Conservation (phyloP, 2,113 vertebrate genomes). For the Ciconia maguari region DNA sequence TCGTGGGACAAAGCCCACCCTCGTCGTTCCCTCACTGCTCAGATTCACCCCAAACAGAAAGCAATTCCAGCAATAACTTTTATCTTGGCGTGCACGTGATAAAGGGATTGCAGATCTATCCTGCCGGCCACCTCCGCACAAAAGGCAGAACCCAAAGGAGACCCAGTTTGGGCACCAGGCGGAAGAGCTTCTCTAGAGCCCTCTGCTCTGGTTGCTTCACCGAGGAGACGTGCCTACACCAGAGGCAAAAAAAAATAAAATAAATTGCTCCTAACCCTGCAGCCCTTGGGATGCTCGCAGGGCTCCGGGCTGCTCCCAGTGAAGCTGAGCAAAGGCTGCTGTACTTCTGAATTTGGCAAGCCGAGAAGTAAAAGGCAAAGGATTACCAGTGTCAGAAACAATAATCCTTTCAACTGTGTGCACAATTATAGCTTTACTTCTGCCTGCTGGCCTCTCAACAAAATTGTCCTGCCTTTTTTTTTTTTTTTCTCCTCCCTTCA, state of each 20-base stretch:
- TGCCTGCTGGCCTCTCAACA: constrained; percentile 8
- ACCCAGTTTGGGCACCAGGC: not conserved
- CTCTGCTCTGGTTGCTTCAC: not conserved
- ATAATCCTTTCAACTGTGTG: not conserved
- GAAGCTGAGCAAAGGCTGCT: not conserved
- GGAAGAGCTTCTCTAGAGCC: not conserved
- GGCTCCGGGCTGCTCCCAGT: not conserved
- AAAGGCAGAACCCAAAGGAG: not conserved
- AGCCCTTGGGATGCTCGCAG: not conserved
- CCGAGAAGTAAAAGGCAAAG: not conserved
- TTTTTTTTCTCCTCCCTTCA: not conserved
- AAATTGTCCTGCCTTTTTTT: not conserved
- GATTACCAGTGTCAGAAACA: constrained; percentile 33
- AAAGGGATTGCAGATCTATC: not conserved
- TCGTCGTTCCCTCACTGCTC: not conserved
- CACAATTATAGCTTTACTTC: constrained; percentile 7
- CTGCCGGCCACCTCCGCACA: not conserved
- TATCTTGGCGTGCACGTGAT: fast-evolving
- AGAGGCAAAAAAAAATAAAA: not conserved
- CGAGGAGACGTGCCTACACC: not conserved
- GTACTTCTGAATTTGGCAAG: not conserved
- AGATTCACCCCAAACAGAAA: not conserved
- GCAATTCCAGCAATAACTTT: not conserved
- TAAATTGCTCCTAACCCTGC: not conserved
- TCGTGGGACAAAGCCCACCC: not conserved